Evolutionary conservation across 2,113 vertebrate species (phyloP).

Genomic region (Parotia lawesii): DNA sequence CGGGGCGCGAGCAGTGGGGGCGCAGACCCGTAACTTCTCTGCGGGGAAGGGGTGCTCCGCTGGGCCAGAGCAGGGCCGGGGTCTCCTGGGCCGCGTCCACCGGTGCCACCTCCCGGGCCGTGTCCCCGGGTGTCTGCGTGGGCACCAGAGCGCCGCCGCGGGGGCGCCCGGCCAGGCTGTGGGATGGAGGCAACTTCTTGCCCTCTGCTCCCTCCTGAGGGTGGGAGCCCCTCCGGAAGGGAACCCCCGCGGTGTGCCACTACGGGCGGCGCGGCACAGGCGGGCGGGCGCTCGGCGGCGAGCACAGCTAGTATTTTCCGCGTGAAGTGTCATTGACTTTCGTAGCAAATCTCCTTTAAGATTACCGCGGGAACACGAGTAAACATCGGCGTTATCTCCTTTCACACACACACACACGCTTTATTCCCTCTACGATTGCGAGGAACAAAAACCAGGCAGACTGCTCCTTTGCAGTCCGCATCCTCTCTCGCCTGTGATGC

Average conservation of each 20-base stretch:
- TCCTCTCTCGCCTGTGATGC: background rate
- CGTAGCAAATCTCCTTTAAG: background rate
- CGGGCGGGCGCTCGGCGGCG: background rate
- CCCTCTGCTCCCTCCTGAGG: background rate
- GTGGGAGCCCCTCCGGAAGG: background rate
- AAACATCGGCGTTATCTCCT: background rate
- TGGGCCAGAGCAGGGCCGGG: background rate
- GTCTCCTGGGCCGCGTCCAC: background rate
- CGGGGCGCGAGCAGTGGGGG: no score
- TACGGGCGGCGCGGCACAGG: background rate
- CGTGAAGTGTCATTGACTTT: background rate
- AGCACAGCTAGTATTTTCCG: background rate
- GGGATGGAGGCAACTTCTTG: background rate
- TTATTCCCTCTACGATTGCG: background rate
- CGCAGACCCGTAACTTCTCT: conserved; percentile 3
- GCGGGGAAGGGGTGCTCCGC: background rate
- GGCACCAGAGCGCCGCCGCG: background rate
- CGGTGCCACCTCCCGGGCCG: background rate
- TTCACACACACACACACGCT: background rate
- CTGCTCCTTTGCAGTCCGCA: background rate
- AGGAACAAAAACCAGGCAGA: background rate
- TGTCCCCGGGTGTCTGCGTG: background rate
- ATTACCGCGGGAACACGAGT: background rate
- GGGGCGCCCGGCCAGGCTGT: background rate
- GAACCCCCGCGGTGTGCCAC: background rate